Base-by-base conservation (phyloP, 2,797 vertebrate genomes). In the Oryzias sinensis region DNA sequence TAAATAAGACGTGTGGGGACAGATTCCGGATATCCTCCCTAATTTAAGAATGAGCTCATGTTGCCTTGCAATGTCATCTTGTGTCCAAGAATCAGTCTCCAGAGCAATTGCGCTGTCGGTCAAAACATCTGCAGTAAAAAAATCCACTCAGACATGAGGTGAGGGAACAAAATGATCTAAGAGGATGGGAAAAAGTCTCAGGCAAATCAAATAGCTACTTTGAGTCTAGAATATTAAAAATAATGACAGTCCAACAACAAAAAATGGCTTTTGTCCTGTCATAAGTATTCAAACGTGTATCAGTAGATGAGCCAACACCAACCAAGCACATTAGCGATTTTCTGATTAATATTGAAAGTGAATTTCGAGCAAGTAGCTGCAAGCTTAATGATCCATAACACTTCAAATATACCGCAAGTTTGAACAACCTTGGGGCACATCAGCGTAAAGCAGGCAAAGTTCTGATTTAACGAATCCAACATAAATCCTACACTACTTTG, bases 1-100 rank as follows among this genome's bases (percentile, higher is more conserved):
- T 87, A 86, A 83, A 87, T 81, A 74, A 81, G 85, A 89, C 78
- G 50, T 82, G 77, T 75, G 79, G 80, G 80, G 82, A 84, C 76
- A 59, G 66, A 88, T 86, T 85, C 87, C 86, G 88, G 87, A 90
- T 85, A 86, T 90, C 87, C 82, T 88, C 86, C 83, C 84, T 89
- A 88, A 91, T 89, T 88, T 89, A 71, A 84, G 77, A 69, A 88
- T 90, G 86, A 88, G 78, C 77, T 90, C 87, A 88, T 89, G 65
- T 81, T 64, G 49, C 75, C 64, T 70, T n/a, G 74, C 78, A 73
- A 82, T 86, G 80, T 89, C 85, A 76, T 82, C 56, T 55, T 59
- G 76, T 76, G 87, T 86, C 85, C 87, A 86, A 86, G 75, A 71
- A 52, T 70, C 78, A 70, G 80, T 77, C 89, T 87, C 89, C 76